Evolutionary conservation across 2,797 vertebrate species (phyloP).

Genomic region (Adrianichthys oophorus): DNA sequence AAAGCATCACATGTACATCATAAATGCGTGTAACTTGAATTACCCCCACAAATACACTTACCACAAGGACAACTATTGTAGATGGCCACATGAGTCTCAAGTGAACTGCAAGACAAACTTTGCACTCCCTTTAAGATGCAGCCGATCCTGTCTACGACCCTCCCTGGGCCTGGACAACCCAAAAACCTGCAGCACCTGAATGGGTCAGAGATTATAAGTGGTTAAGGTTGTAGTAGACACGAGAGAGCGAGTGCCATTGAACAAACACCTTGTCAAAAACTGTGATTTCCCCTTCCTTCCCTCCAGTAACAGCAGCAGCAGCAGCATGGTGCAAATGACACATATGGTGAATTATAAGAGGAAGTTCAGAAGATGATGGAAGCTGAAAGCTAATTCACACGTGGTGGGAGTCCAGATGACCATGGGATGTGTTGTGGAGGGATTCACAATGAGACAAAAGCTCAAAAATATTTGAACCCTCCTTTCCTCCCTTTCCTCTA

Average conservation of each 20-base stretch:
- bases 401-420: conserved; percentile 72
- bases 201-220: conserved; percentile 18
- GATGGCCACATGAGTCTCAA: no score
- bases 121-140: no score
- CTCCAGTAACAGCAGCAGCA: conserved; percentile 40
- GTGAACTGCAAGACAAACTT: no score
- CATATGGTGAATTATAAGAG: conserved; percentile 82
- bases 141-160: no score
- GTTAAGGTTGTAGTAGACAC: conserved; percentile 45
- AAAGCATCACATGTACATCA: no score
- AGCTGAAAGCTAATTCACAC: conserved; percentile 80
- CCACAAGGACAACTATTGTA: no score
- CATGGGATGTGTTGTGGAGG: conserved; percentile 45
- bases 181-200: conserved; percentile 22
- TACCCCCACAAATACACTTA: no score
- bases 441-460: conserved; percentile 46
- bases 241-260: conserved; percentile 53
- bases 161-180: no score
- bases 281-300: conserved; percentile 59
- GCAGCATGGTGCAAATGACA: conserved; percentile 72
- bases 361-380: conserved; percentile 76
- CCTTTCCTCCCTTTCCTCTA: conserved; percentile 4
- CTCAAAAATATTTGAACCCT: conserved; percentile 50
- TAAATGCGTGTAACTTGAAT: no score
- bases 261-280: conserved; percentile 72